phyloP scores from a whole-genome alignment of 1,140 invertebrate genomes.

The Piezodorus guildinii region DNA sequence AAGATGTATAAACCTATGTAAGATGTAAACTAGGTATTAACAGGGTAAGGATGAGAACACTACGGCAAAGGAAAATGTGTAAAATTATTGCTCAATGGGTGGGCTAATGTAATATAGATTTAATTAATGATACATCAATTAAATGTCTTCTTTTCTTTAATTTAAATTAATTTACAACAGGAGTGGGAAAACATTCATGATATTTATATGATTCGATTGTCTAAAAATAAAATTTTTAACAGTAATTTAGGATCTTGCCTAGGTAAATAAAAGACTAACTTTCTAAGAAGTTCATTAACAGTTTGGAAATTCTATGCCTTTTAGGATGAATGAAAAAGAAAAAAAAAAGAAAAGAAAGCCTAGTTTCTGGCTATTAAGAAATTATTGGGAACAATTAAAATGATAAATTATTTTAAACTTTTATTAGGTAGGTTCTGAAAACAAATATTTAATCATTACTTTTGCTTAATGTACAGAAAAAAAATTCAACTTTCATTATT shows the following conservation, averaged over 20 bases:
- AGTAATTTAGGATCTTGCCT: too few relatives aligned
- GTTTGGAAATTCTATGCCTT: too few relatives aligned
- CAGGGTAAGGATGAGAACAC: constrained; percentile 1
- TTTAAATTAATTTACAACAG: too few relatives aligned
- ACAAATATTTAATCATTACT: background rate
- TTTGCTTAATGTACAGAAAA: background rate
- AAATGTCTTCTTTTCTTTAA: too few relatives aligned
- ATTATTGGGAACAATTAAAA: constrained; percentile 7
- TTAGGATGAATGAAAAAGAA: too few relatives aligned
- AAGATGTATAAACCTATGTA: background rate
- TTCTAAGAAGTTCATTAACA: too few relatives aligned
- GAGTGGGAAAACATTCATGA: too few relatives aligned
- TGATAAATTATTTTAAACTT: background rate
- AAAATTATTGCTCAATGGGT: constrained; percentile 4
- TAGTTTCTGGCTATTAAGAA: background rate
- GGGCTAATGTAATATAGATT: background rate
- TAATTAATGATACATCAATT: too few relatives aligned
- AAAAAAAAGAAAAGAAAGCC: background rate
- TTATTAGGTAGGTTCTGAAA: background rate
- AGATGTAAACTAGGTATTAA: background rate
- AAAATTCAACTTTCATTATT: background rate
- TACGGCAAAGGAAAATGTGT: background rate
- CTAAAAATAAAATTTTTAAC: too few relatives aligned
- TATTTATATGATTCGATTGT: too few relatives aligned
- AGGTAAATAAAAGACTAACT: too few relatives aligned